These are phyloP conservation scores for Protomyctophum bolini DNA, from an alignment of 2,113 vertebrate genomes.

Conservation along the genomic window DNA sequence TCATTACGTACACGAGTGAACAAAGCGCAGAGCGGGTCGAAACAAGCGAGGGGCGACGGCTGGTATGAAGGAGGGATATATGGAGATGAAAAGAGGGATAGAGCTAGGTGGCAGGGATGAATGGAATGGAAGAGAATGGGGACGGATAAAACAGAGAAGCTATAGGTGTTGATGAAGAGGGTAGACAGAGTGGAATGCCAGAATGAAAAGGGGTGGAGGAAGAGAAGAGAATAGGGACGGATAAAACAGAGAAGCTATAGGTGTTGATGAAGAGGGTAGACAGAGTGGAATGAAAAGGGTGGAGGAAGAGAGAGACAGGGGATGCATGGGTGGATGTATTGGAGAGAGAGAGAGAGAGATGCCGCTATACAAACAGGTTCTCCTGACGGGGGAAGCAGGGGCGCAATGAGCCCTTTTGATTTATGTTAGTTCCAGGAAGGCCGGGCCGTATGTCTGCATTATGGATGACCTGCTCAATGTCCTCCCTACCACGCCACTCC, in stretches of 20 bases:
- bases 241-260: no score
- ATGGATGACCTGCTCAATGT: conserved; percentile 48
- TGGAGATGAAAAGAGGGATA: no score
- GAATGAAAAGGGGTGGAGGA: neutral
- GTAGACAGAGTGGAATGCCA: neutral
- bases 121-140: no score
- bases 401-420: conserved; percentile 29
- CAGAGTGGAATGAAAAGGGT: neutral
- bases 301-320: neutral
- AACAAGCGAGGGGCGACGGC: no score
- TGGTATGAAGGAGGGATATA: no score
- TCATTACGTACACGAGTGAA: no score
- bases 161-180: neutral
- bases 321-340: neutral
- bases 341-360: no score
- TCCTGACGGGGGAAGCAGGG: conserved; percentile 24
- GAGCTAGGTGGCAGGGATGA: no score
- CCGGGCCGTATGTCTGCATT: conserved; percentile 47
- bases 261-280: neutral
- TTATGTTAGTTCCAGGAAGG: conserved; percentile 35
- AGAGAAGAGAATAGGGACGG: no score
- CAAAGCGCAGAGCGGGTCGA: no score
- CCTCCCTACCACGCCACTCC: conserved; percentile 9
- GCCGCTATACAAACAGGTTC: neutral
- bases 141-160: no score